Conservation (phyloP, 23 tunicate species). For the Pegea sp. region DNA sequence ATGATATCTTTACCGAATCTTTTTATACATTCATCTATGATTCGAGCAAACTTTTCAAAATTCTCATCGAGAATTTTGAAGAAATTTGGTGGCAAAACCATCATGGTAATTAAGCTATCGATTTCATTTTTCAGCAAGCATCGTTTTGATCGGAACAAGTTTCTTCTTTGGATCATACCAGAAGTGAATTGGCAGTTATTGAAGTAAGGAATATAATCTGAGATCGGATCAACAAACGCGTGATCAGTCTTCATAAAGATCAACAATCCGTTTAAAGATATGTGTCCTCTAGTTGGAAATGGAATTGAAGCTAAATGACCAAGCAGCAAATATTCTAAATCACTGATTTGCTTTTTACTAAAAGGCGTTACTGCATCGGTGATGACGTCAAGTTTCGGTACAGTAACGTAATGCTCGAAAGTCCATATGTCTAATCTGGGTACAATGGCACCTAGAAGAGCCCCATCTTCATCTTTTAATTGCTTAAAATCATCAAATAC, state of each 20-base stretch:
- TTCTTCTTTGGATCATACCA: neutral
- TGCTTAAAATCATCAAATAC: neutral
- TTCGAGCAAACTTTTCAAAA: neutral
- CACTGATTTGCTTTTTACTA: neutral
- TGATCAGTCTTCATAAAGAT: neutral
- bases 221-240: neutral
- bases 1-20: neutral
- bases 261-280: neutral
- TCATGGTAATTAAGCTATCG: neutral
- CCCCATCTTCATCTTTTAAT: neutral
- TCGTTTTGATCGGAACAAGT: neutral
- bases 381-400: neutral
- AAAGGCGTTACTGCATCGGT: neutral
- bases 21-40: neutral
- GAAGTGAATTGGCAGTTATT: neutral
- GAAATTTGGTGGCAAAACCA: neutral
- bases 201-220: neutral
- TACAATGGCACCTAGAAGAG: neutral
- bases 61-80: neutral
- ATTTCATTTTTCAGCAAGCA: neutral
- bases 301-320: neutral
- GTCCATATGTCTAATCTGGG: neutral
- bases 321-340: neutral
- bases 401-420: neutral
- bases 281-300: neutral